Percentiles rank a stretch among this genome's conserved stretches.
These are phyloP conservation scores for Halyomorpha halys DNA, from an alignment of 1,140 invertebrate species.

Conservation along the genomic window DNA sequence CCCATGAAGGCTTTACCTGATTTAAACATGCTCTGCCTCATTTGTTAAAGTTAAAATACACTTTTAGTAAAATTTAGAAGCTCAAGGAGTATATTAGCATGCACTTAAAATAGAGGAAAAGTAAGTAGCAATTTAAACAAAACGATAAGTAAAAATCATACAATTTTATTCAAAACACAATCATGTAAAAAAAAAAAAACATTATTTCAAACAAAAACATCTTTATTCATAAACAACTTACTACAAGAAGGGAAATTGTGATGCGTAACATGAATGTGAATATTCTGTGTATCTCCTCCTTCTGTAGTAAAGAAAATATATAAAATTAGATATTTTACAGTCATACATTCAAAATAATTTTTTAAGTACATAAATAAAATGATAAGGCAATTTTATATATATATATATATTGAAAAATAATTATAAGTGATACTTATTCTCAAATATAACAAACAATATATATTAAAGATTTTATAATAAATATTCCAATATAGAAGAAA, in stretches of 20 bases:
- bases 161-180: constrained; percentile 1
- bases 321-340: constrained; percentile 15
- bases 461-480: constrained; percentile 3
- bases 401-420: background rate
- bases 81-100: too few species aligned
- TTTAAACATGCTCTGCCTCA: too few species aligned
- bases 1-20: too few species aligned
- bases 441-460: background rate
- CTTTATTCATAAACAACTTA: constrained; percentile 34
- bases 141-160: background rate
- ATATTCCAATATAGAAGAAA: background rate
- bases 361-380: too few species aligned
- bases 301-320: constrained; percentile 19
- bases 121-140: background rate
- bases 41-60: too few species aligned
- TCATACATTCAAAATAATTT: background rate
- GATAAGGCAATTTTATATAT: too few species aligned
- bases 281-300: constrained; percentile 41
- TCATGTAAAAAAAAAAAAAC: background rate
- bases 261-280: constrained; percentile 43
- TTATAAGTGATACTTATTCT: background rate
- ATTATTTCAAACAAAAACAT: constrained; percentile 1
- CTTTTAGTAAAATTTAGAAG: too few species aligned
- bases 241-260: constrained; percentile 41
- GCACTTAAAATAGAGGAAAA: too few species aligned